Evolutionary conservation across 2,888 invertebrate genomes (phyloP), one percentile per base, ranked within the genome.

Genomic region (Dichetophora obliterata): DNA sequence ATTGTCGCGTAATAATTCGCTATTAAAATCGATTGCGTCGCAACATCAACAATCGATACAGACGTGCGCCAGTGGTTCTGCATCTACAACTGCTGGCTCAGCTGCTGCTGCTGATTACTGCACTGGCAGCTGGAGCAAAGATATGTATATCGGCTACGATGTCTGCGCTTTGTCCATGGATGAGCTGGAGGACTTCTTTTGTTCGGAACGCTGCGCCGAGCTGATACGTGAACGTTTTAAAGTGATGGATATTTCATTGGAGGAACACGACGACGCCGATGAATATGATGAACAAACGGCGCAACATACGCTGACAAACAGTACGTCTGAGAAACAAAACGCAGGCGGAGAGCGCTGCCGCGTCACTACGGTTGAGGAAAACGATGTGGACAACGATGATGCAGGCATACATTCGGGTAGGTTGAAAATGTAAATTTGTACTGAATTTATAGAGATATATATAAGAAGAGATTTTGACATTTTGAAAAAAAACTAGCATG

Each of bases 321-420:
- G 63, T 11, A 16, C 50, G 14, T 6, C 22, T 14, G 37, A 34
- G 5, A 48, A 57, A 16, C 37, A 50, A 14, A 61, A 52, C 1
- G 22, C 65, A 27, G 59, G 50, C 6, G 34, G 14, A 6, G 48
- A 50, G 5, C 31, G 27, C 6, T 14, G 54, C 19, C 16, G n/a
- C 9, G 70, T 16, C 1, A 16, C 48, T 34, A 52, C 63, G 2
- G 70, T 63, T 16, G 16, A 66, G 0, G 9, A 9, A 31, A 48
- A 16, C 3, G 78, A 80, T 90, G 75, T 91, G 90, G 81, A 91
- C 63, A 88, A 89, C 57, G 93, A 94, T 82, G 93, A 93, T 84
- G 93, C 93, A 82, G 93, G 92, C 80, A 91, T 93, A 83, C 94
- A 94, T 90, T 94, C 94, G 85, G 94, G 94, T 94, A 91, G 91